Conservation (phyloP, 1,140 invertebrate genomes). For the Callitettix versicolor region DNA sequence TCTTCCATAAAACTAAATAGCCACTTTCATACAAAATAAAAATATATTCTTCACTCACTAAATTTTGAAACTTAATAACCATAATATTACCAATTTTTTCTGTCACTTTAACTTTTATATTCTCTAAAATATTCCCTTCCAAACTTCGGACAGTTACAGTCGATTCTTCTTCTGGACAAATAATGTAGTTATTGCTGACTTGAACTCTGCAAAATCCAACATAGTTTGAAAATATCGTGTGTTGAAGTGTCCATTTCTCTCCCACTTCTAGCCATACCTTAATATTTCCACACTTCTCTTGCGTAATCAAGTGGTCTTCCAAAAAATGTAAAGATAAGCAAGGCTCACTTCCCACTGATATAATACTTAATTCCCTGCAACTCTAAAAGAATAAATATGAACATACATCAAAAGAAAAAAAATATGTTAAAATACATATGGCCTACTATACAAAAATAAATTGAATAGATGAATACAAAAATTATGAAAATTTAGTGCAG, state of each 20-base stretch:
- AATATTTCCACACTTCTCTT: slow-evolving; percentile 54
- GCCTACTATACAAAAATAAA: too few species aligned
- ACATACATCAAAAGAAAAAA: too few species aligned
- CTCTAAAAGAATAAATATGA: slow-evolving; percentile 27
- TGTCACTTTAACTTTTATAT: slow-evolving; percentile 30
- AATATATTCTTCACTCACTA: slow-evolving; percentile 41
- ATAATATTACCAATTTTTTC: slow-evolving; percentile 47
- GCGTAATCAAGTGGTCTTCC: slow-evolving; percentile 44
- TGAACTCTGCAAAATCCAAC: slow-evolving; percentile 51
- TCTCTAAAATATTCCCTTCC: slow-evolving; percentile 37
- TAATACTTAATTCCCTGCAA: slow-evolving; percentile 13
- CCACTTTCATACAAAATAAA: slow-evolving; percentile 55
- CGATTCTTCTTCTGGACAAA: slow-evolving; percentile 51
- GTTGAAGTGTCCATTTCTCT: slow-evolving; percentile 43
- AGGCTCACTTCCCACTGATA: slow-evolving; percentile 1
- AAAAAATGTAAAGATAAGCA: slow-evolving; percentile 4
- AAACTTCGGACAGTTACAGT: slow-evolving; percentile 47
- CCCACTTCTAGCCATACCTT: slow-evolving; percentile 52
- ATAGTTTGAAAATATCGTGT: slow-evolving; percentile 44
- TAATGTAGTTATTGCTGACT: slow-evolving; percentile 47
- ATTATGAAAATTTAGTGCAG: too few species aligned
- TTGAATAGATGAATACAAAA: too few species aligned
- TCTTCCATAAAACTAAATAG: slow-evolving; percentile 53
- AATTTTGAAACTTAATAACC: slow-evolving; percentile 46
- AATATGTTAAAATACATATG: too few species aligned